Evolutionary conservation across 2,797 vertebrate species (phyloP).

Genomic region (Lutjanus campechanus): DNA sequence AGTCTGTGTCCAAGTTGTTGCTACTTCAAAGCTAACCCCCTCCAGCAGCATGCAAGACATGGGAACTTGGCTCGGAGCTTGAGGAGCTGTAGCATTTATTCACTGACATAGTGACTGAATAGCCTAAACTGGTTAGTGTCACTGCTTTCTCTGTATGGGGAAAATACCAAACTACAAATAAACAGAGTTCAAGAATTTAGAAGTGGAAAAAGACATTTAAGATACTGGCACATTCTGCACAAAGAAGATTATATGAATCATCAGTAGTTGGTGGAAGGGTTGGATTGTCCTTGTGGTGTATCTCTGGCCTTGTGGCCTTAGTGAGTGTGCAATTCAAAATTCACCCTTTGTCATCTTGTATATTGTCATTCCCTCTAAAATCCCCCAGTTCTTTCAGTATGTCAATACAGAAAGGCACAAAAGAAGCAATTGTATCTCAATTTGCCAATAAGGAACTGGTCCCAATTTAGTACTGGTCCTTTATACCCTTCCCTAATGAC

Average conservation of each 20-base stretch:
- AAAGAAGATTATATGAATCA: constrained; percentile 2
- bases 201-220: background rate
- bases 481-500: too few species aligned
- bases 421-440: background rate
- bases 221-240: background rate
- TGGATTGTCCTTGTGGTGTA: constrained; percentile 1
- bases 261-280: constrained; percentile 1
- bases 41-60: too few species aligned
- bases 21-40: too few species aligned
- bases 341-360: constrained; percentile 7
- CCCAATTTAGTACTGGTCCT: too few species aligned
- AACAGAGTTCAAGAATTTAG: background rate
- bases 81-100: too few species aligned
- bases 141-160: too few species aligned
- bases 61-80: too few species aligned
- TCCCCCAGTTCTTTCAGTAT: background rate
- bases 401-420: background rate
- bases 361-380: background rate
- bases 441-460: too few species aligned
- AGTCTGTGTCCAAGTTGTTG: too few species aligned
- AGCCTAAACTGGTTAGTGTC: background rate
- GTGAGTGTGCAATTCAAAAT: constrained; percentile 23
- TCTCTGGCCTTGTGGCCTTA: constrained; percentile 43
- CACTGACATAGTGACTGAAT: too few species aligned
- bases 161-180: constrained; percentile 5